These are phyloP conservation scores for Solenodon paradoxus DNA, from an alignment of 2,113 vertebrate genomes.

Conservation along the genomic window DNA sequence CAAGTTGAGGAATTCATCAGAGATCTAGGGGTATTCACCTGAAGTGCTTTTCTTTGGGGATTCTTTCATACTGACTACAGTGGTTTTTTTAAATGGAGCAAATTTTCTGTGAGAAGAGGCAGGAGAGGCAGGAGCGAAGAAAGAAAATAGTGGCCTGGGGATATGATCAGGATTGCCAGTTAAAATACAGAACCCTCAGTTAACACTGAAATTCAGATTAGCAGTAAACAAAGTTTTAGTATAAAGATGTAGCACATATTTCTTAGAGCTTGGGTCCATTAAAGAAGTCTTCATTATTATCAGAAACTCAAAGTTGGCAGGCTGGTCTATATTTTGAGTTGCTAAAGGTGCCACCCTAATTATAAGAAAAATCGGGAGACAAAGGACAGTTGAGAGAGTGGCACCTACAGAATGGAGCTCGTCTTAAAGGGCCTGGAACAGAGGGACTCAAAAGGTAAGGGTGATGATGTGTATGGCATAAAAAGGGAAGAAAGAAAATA, in stretches of 20 bases:
- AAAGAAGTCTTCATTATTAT: background rate
- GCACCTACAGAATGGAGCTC: rapidly evolving
- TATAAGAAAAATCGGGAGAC: background rate
- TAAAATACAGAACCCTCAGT: background rate
- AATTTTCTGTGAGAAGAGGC: background rate
- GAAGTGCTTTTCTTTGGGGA: background rate
- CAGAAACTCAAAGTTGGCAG: background rate
- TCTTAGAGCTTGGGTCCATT: background rate
- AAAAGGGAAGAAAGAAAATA: background rate
- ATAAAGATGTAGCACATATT: background rate
- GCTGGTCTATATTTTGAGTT: background rate
- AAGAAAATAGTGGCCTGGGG: background rate
- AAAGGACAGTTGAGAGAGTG: background rate
- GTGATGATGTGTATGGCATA: background rate
- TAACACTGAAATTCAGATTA: background rate
- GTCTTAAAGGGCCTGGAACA: background rate
- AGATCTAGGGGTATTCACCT: background rate
- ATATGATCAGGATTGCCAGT: background rate
- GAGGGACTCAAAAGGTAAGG: background rate
- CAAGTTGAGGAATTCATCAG: background rate
- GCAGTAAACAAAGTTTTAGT: background rate
- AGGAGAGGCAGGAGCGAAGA: background rate
- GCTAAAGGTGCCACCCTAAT: background rate
- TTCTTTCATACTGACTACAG: background rate
- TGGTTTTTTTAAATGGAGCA: background rate